Evolutionary conservation across 2,888 invertebrate genomes (phyloP), one percentile per base, ranked within the genome.

Genomic region (Leptinotarsa rubiginosa): DNA sequence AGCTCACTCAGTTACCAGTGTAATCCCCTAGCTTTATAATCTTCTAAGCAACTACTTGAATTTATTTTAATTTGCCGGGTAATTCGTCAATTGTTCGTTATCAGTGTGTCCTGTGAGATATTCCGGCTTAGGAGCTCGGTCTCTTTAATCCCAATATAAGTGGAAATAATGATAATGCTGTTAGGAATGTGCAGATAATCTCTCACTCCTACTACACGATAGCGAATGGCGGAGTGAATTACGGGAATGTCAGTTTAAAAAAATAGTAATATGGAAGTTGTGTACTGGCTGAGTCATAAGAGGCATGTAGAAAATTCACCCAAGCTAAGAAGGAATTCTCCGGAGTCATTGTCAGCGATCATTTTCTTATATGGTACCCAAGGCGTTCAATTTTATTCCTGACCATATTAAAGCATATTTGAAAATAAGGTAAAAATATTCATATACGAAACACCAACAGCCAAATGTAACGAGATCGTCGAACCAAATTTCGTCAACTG

Each of bases 181-280:
- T 81, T 79, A 80, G 83, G 83, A 80, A 83, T 82, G 80, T 75
- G 66, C 74, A 70, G 79, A 80, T 81, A 80, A 80, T 79, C 75
- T 72, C 31, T 62, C 62, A 62, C 62, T 62, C 62, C 62, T n/a
- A 15, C 56, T 41, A 13, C 4, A 41, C 31, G 56, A 15, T 31
- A 62, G 62, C 62, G 62, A 62, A 62, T n/a, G 62, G 62, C n/a
- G 62, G n/a, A 16, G 62, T 66, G 47, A 50, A 49, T 25, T 50
- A 66, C 47, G 49, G 50, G 66, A 49, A 50, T 22, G 12, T 49
- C 50, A 49, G 50, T 7, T 62, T 56, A 1, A 22, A 22, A 22
- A 54, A 22, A 56, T 2, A 0, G 31, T 41, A 41, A 12, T 41
- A 41, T 41, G 10, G 41, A 41, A 41, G 41, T 41, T 41, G 41